Evolutionary conservation across 1,140 invertebrate genomes (phyloP), one percentile per base, ranked within the genome.

Genomic region (Grapholita molesta): DNA sequence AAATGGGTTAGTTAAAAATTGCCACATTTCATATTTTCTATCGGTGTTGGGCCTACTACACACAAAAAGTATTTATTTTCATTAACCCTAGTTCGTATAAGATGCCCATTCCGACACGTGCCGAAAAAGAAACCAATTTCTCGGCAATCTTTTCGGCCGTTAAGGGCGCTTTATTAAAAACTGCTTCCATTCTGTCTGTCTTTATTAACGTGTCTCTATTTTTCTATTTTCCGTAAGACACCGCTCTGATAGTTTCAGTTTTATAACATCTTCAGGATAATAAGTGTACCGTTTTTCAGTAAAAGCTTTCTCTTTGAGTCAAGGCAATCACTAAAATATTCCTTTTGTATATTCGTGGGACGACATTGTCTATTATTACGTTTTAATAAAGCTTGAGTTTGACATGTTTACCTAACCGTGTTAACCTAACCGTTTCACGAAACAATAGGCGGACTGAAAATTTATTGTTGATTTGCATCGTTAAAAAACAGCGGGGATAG

Each of bases 111-210:
- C 25, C 55, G 15, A 61, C 55, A 32, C 55, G 55, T 61, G 11
- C 24, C 55, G 25, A 32, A 61, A 61, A 61, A 61, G 25, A 61
- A 61, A 61, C 55, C 55, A 61, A 61, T 61, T 61, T 61, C 55
- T 61, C 55, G 55, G 15, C 55, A 61, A 61, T 61, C 55, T 61
- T 52, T 61, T 61, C 55, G 55, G 55, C 25, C 28, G 55, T n/a
- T 61, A 61, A 61, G 55, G 55, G 55, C 32, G 55, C 24, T 61
- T 61, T 61, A 61, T 61, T 61, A 61, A 61, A 61, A 61, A 61
- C 55, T 61, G 55, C 55, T 30, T 61, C 55, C 55, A 28, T 61
- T 61, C 55, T 25, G 55, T 61, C 55, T 61, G 55, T 61, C 55
- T 61, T 61, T 61, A 61, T 61, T 61, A 61, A 61, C 55, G 30